Percentiles rank a stretch among this genome's conserved stretches.
Evolutionary conservation across 2,888 invertebrate genomes (phyloP).

Genomic region (Orchestes rusci): DNA sequence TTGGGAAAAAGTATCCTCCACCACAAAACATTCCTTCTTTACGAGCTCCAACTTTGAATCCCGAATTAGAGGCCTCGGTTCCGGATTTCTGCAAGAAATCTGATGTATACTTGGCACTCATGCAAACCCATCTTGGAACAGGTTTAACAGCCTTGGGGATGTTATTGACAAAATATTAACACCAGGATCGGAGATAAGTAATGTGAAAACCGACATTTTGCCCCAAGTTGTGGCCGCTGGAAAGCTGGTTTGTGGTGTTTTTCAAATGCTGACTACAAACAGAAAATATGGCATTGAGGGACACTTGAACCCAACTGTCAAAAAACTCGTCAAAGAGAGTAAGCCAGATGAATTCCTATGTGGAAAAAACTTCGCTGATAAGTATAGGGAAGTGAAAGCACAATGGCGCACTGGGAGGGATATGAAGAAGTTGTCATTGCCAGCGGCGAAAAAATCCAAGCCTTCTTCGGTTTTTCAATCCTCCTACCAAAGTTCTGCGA

Average conservation of each 20-base stretch:
- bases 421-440: constrained; percentile 3
- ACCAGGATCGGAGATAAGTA: background rate
- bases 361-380: constrained; percentile 9
- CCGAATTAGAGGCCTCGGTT: constrained; percentile 4
- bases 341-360: constrained; percentile 11
- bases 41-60: constrained; percentile 6
- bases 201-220: constrained; percentile 5
- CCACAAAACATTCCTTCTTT: constrained; percentile 8
- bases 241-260: constrained; percentile 8
- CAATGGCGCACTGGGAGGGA: constrained; percentile 8
- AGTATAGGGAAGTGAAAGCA: constrained; percentile 9
- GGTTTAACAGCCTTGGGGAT: background rate
- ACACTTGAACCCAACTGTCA: constrained; percentile 10
- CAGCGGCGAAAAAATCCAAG: background rate
- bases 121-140: constrained; percentile 5
- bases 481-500: background rate
- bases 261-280: constrained; percentile 12
- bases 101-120: constrained; percentile 5
- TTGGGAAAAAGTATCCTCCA: constrained; percentile 6
- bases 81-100: constrained; percentile 1
- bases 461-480: background rate
- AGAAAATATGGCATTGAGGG: constrained; percentile 10
- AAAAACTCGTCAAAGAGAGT: constrained; percentile 10
- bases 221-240: constrained; percentile 7
- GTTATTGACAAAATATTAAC: constrained; percentile 4